Conservation (phyloP, 2,888 invertebrate species). For the Drosophila aldrichi region DNA sequence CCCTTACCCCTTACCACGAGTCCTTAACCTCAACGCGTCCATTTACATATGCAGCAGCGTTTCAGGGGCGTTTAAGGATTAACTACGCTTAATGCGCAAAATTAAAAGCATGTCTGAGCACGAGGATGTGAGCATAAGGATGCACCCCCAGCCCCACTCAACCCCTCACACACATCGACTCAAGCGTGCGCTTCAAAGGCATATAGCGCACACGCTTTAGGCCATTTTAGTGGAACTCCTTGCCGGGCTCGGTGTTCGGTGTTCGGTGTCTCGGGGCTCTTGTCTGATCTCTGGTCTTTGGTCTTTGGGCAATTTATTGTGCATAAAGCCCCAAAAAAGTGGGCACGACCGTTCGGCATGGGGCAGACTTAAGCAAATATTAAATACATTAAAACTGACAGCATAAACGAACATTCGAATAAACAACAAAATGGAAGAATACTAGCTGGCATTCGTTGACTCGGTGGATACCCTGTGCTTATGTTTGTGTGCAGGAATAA, state of each 20-base stretch:
- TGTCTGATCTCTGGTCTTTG: constrained; percentile 27
- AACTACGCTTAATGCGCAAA: constrained; percentile 78
- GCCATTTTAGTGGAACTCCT: constrained; percentile 62
- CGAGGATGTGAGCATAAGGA: constrained; percentile 25
- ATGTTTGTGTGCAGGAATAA: neutral
- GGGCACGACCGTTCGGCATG: constrained; percentile 45
- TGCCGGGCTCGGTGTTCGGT: constrained; percentile 18
- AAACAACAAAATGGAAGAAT: constrained; percentile 22
- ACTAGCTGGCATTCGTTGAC: neutral
- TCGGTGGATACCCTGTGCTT: neutral
- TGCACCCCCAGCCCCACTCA: constrained; percentile 34
- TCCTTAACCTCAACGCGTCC: constrained; percentile 15
- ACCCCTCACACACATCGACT: constrained; percentile 23
- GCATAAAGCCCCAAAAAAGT: constrained; percentile 66
- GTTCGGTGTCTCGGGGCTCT: constrained; percentile 7
- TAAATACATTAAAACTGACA: constrained; percentile 78
- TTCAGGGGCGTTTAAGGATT: constrained; percentile 64
- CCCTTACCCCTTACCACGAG: neutral
- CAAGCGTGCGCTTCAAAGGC: constrained; percentile 65
- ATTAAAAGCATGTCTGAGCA: constrained; percentile 70
- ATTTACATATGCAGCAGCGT: constrained; percentile 50
- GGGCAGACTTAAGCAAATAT: constrained; percentile 65
- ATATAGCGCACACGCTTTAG: constrained; percentile 57
- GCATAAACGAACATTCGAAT: constrained; percentile 47
- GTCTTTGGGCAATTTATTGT: constrained; percentile 63